Evolutionary conservation across 2,888 invertebrate genomes (phyloP), one percentile per base, ranked within the genome.

Genomic region (Andrena trimmerana): DNA sequence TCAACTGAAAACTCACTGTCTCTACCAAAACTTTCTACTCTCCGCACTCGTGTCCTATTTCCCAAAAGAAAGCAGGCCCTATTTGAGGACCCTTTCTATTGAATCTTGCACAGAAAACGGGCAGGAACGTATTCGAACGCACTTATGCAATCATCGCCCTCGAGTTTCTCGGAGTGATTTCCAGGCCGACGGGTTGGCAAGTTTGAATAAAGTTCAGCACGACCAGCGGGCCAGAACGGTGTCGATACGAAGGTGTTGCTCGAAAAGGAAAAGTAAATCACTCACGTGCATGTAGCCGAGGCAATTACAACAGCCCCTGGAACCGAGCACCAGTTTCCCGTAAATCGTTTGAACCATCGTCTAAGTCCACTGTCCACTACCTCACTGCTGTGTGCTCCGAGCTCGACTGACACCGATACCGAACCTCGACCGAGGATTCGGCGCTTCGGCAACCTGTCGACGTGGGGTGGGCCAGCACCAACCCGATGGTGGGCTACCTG

Each of bases 141-240:
- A 36, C 54, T 81, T 72, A 63, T 48, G 72, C 81, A 72, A 81
- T 72, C 16, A 52, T 78, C 79, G 69, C 68, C 78, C 27, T 68
- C 79, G 79, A 24, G 79, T 80, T 80, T 80, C 80, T 48, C 48
- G 20, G 62, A 81, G 72, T 72, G 62, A 52, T 65, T 70, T 65
- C 65, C 66, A 68, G 54, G 31, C 57, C 52, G 76, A 59, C 8
- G n/a, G 20, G 33, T n/a, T 54, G 24, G 67, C 54, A 62, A 24
- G 0, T 57, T 80, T 48, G 24, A 79, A 71, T 80, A 81, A 80
- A 81, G 81, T 80, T 81, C 81, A 81, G 31, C 50, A 10, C 36
- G 79, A 70, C 52, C 79, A 80, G 31, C 81, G 72, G 71, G 81
- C 72, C 67, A 81, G 81, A 81, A 81, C 81, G 81, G 13, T n/a